A percentile compares a stretch with the other conserved stretches of the same genome.
These are phyloP conservation scores for Crossaster papposus DNA, from an alignment of 53 echinoderm and acorn worm species.

Conservation along the genomic window DNA sequence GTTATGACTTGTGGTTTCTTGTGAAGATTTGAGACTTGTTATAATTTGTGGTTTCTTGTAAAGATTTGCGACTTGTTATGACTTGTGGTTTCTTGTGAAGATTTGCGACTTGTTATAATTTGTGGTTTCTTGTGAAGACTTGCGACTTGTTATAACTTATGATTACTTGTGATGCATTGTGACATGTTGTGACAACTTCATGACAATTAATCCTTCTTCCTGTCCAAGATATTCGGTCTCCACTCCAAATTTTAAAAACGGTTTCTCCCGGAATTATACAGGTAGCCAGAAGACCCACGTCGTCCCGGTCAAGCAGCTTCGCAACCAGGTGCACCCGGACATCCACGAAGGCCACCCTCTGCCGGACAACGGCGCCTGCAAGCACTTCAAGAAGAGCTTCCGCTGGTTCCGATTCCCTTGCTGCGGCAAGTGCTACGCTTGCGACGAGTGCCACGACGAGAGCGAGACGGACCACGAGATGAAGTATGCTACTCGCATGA, in stretches of 20 bases:
- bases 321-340: conserved; percentile 78
- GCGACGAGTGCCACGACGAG: conserved; percentile 83
- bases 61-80: no score
- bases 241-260: background rate
- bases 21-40: no score
- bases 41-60: no score
- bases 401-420: conserved; percentile 97
- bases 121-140: no score
- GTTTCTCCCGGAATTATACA: background rate
- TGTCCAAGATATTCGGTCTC: background rate
- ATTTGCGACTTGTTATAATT: no score
- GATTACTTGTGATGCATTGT: no score
- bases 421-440: conserved; percentile 92
- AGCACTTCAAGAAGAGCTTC: conserved; percentile 95
- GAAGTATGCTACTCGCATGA: conserved; percentile 89
- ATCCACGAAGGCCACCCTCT: conserved; percentile 85
- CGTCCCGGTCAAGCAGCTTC: conserved; percentile 33
- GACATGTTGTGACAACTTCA: no score
- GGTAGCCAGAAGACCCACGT: conserved; percentile 26
- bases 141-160: no score
- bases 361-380: conserved; percentile 84
- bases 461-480: conserved; percentile 88
- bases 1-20: no score
- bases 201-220: no score
- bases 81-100: no score